Conservation (phyloP, 2,113 vertebrate species). For the Paramisgurnus dabryanus region DNA sequence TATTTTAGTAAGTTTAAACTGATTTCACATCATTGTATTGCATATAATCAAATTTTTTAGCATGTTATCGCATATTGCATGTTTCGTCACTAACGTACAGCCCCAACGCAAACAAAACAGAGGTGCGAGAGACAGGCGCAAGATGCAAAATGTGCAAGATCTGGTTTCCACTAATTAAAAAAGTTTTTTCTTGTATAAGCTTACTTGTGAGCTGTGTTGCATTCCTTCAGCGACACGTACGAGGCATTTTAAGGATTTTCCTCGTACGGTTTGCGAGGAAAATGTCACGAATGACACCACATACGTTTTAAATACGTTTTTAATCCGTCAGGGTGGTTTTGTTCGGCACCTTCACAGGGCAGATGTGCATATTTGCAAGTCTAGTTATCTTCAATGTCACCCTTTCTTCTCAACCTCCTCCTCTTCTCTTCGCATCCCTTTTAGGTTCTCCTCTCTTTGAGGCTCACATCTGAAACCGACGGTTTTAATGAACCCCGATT, state of each 20-base stretch:
- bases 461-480: slow-evolving; percentile 25
- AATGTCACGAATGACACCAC: not conserved
- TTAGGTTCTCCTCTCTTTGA: slow-evolving; percentile 10
- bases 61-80: too few species aligned
- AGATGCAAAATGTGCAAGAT: too few species aligned
- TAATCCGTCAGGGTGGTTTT: not conserved
- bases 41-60: too few species aligned
- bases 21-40: too few species aligned
- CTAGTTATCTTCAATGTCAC: not conserved
- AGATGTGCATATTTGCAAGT: not conserved
- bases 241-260: not conserved
- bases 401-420: not conserved
- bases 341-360: not conserved
- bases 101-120: too few species aligned
- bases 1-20: too few species aligned
- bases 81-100: too few species aligned
- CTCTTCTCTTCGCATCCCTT: slow-evolving; percentile 16
- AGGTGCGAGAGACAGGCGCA: too few species aligned
- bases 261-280: not conserved
- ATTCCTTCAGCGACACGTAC: too few species aligned
- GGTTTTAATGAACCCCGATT: slow-evolving; percentile 35
- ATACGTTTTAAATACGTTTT: slow-evolving; percentile 5
- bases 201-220: too few species aligned
- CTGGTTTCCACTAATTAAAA: too few species aligned
- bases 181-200: too few species aligned